phyloP scores from a whole-genome alignment of 2,888 invertebrate species.

The Pristionchus entomophagus region DNA sequence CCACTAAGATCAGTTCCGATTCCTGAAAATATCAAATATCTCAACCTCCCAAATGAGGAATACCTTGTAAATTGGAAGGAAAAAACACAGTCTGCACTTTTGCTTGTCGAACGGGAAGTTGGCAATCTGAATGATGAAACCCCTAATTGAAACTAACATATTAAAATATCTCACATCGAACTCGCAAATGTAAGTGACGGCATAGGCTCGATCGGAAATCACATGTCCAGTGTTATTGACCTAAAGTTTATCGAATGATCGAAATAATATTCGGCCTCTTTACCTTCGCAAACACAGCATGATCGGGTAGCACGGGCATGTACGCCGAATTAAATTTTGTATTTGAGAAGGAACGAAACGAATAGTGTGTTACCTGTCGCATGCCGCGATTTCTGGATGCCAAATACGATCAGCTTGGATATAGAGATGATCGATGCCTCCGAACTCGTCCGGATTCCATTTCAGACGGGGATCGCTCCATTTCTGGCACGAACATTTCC shows the following conservation, averaged over 20 bases:
- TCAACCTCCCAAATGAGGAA: not conserved
- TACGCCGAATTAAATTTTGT: conserved; percentile 19
- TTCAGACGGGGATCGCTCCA: conserved; percentile 32
- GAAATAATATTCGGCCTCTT: not conserved
- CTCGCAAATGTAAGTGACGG: conserved; percentile 39
- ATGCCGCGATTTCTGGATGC: conserved; percentile 32
- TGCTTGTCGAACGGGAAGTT: conserved; percentile 40
- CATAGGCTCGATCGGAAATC: not conserved
- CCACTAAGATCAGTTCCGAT: not conserved
- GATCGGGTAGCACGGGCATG: conserved; percentile 7
- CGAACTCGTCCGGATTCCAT: conserved; percentile 36
- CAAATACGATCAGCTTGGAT: not conserved
- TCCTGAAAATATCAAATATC: not conserved
- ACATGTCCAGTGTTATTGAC: conserved; percentile 7
- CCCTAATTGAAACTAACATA: too few relatives aligned
- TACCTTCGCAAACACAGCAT: not conserved
- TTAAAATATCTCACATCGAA: conserved; percentile 21
- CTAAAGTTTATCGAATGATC: not conserved
- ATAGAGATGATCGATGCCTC: conserved; percentile 37
- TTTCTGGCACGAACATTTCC: too few relatives aligned
- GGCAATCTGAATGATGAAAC: not conserved
- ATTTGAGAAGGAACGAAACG: too few relatives aligned
- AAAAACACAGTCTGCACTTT: conserved; percentile 17
- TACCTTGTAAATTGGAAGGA: conserved; percentile 24
- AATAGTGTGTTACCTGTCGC: conserved; percentile 42